Base-by-base conservation (phyloP, 1,140 invertebrate species). In the Belonocnema kinseyi region DNA sequence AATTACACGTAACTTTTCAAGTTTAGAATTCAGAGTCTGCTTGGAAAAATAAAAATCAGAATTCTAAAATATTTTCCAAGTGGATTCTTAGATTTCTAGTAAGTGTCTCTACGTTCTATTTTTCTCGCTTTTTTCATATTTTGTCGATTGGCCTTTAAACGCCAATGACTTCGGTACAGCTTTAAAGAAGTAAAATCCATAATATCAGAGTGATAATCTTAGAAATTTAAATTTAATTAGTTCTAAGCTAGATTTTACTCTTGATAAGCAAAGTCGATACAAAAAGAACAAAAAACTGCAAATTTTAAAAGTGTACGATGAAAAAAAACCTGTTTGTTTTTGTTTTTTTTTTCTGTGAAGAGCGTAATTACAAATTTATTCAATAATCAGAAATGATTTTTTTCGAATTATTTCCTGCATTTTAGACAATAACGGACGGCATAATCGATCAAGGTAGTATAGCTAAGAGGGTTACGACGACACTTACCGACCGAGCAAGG, bases 131-230 rank as follows among this genome's bases (percentile, higher is more conserved):
- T 79, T 79, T 79, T 54, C 78, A 73, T 79, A 82, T 80, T 77
- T 77, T 73, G 53, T 76, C 75, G 74, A 83, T 85, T 85, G 84
- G 76, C 73, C 72, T 13, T 80, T 33, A 58, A 76, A 78, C 72
- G 77, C 80, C 85, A 85, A 87, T 87, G 80, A 85, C 85, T 87
- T 87, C 83, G 85, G 85, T 87, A 85, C 84, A 85, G 85, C 84
- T 87, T 87, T 87, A 87, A 87, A 73, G 74, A 76, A 73, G 80
- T 50, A 80, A 71, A 80, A 75, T 75, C 56, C 72, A 61, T 33
- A 40, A 77, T 66, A 66, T 26, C 61, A 66, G 61, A 66, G 61
- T 66, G 61, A 66, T 66, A 66, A 66, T 66, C 26, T 33, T 40
- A 66, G 8, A 66, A 46, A 46, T 46, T 46, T 46, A 46, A 46